Percentiles rank a stretch among this genome's conserved stretches.
These are phyloP conservation scores for Stomorhina lunata DNA, from an alignment of 2,888 invertebrate species.

Conservation along the genomic window DNA sequence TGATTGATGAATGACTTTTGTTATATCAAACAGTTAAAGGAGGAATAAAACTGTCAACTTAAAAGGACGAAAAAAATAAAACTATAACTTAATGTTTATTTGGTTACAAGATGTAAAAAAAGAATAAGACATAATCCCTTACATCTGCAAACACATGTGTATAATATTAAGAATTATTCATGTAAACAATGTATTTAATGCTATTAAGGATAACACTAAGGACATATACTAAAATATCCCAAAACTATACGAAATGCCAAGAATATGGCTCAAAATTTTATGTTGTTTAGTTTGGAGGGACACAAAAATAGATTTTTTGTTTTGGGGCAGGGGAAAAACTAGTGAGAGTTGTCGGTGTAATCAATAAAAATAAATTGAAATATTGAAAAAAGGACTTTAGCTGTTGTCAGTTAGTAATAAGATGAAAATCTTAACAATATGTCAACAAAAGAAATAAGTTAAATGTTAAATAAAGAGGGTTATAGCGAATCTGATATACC, in stretches of 20 bases:
- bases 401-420: not conserved
- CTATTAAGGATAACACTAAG: slow-evolving; percentile 47
- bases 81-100: slow-evolving; percentile 53
- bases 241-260: too few relatives aligned
- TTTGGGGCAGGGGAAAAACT: not conserved
- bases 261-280: not conserved
- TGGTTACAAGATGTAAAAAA: slow-evolving; percentile 49
- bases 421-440: slow-evolving; percentile 61
- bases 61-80: slow-evolving; percentile 18
- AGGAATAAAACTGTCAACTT: slow-evolving; percentile 67
- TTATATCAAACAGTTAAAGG: slow-evolving; percentile 67
- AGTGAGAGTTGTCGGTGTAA: slow-evolving; percentile 44
- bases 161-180: slow-evolving; percentile 32
- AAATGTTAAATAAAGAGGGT: slow-evolving; percentile 22
- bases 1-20: slow-evolving; percentile 61
- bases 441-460: slow-evolving; percentile 51
- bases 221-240: not conserved
- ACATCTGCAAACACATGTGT: slow-evolving; percentile 23
- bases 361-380: slow-evolving; percentile 61
- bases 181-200: slow-evolving; percentile 57
- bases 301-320: slow-evolving; percentile 15
- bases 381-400: slow-evolving; percentile 12
- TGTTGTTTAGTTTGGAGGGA: not conserved
- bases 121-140: slow-evolving; percentile 27
- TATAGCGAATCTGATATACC: not conserved